Percentiles rank a stretch among this genome's conserved stretches.
phyloP scores from a whole-genome alignment of 1,140 invertebrate species.

The Eriocheir sinensis region DNA sequence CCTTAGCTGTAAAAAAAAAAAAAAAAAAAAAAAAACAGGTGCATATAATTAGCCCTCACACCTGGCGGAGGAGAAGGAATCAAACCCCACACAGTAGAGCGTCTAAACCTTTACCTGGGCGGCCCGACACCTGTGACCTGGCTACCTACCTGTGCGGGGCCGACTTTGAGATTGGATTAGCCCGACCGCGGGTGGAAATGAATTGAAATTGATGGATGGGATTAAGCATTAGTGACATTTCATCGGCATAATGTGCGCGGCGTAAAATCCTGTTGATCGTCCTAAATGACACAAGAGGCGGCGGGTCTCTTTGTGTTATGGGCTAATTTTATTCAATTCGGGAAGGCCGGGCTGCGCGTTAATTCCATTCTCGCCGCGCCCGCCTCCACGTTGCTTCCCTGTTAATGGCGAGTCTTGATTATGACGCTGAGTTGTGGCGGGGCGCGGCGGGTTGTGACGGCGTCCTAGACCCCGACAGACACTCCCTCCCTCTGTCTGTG shows the following conservation, averaged over 20 bases:
- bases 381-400: constrained; percentile 52
- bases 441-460: constrained; percentile 42
- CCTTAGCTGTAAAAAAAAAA: too few species aligned
- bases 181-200: constrained; percentile 54
- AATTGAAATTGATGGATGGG: constrained; percentile 72
- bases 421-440: constrained; percentile 51
- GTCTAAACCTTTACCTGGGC: too few species aligned
- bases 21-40: too few species aligned
- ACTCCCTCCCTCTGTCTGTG: too few species aligned
- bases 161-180: constrained; percentile 65
- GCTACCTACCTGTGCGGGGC: not conserved
- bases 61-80: too few species aligned
- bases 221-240: constrained; percentile 72
- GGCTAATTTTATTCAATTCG: constrained; percentile 71
- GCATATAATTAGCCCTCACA: too few species aligned
- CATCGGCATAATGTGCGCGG: constrained; percentile 65
- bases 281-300: constrained; percentile 69
- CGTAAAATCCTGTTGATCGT: constrained; percentile 68
- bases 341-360: constrained; percentile 53
- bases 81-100: too few species aligned
- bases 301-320: constrained; percentile 50
- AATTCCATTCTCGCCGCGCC: constrained; percentile 61
- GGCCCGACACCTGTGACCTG: not conserved
- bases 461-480: not conserved
- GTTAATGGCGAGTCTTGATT: constrained; percentile 68